Evolutionary conservation across 2,888 invertebrate species (phyloP), one percentile per base, ranked within the genome.

Genomic region (Lissonota sp.): DNA sequence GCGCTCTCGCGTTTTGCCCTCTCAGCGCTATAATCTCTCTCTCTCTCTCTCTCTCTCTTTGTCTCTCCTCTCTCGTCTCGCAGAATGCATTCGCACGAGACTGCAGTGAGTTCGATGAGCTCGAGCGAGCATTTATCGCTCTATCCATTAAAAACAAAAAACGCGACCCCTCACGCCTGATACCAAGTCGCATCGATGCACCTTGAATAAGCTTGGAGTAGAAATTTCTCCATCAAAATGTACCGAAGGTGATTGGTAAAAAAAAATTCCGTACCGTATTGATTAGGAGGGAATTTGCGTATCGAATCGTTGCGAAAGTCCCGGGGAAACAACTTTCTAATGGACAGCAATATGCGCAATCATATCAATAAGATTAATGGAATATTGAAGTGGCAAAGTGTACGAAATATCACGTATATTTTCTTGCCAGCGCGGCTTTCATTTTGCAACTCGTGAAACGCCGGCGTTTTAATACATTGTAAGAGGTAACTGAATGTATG

Each of bases 251-350:
- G 37, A 14, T 66, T 53, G 3, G 16, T 12, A 6, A 46, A 4
- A 5, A 53, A 42, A n/a, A 72, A 46, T 62, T 26, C 12, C 42
- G 26, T 16, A 4, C 1, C 26, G 1, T 4, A 67, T 63, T 7
- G 42, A 67, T 51, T 40, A 12, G 8, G 14, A 8, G 57, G 7
- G 14, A 74, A 58, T 57, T 10, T 39, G 1, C 46, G 26, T 26
- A 8, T 55, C 12, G 2, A n/a, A 42, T 39, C 16, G 39, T 40
- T 14, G 64, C 16, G 7, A 42, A 70, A 57, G 37, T 42, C 2
- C 16, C n/a, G 8, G 6, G 14, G 55, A 8, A 64, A 58, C 58
- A 58, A 73, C 69, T 79, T 64, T 74, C 69, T 64, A 70, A 55
- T 37, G 26, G 8, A 55, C 42, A 0, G 6, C 14, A 7, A 42